phyloP scores from a whole-genome alignment of 2,797 vertebrate genomes.

The Myotis findleyi region DNA sequence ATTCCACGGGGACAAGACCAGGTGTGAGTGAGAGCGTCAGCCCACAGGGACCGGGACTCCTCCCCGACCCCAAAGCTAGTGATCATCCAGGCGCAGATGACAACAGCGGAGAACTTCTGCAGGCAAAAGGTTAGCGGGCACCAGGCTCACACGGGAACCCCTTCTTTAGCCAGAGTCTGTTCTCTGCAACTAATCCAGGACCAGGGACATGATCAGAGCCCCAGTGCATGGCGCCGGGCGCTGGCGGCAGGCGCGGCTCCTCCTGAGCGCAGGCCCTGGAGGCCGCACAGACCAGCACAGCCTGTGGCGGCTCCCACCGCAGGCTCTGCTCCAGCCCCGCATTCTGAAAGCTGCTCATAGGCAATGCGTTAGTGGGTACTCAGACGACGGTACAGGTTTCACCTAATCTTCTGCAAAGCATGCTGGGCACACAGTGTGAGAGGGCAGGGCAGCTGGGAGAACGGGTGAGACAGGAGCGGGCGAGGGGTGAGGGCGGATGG shows the following conservation, averaged over 20 bases:
- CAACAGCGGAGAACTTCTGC: not conserved
- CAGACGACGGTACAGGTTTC: not conserved
- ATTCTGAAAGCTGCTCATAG: not conserved
- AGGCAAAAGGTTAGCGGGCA: rapidly evolving
- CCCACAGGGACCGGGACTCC: not conserved
- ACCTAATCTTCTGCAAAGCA: not conserved
- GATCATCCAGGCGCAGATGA: not conserved
- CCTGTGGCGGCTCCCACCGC: not conserved
- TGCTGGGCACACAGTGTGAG: not conserved
- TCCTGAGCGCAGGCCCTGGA: no score
- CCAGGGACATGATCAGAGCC: no score
- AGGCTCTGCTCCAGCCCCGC: not conserved
- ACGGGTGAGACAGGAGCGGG: rapidly evolving
- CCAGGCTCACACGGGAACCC: not conserved
- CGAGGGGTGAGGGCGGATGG: rapidly evolving
- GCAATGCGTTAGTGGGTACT: not conserved
- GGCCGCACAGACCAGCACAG: no score
- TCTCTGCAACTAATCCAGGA: not conserved
- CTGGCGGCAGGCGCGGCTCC: no score
- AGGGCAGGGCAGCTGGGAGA: not conserved
- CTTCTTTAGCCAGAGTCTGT: not conserved
- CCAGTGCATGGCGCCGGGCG: rapidly evolving
- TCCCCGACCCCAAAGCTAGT: not conserved
- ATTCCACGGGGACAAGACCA: not conserved
- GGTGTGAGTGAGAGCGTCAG: not conserved